A percentile compares a stretch with the other conserved stretches of the same genome.
phyloP scores from a whole-genome alignment of 2,888 invertebrate species.

The Muscina levida region DNA sequence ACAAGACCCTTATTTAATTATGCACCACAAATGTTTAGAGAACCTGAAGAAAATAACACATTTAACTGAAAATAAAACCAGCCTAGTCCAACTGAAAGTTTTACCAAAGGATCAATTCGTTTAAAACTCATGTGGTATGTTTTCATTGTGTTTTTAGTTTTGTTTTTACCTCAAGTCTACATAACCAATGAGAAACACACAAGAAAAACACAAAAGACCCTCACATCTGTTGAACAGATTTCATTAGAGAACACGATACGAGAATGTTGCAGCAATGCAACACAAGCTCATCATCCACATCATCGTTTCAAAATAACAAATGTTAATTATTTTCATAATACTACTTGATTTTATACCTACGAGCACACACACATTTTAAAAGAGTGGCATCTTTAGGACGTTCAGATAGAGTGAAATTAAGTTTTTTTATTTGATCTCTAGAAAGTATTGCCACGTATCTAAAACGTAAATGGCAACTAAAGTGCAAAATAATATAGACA shows the following conservation, averaged over 20 bases:
- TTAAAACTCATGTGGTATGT: not conserved
- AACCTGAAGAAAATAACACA: not conserved
- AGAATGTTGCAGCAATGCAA: constrained; percentile 49
- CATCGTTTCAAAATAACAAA: constrained; percentile 64
- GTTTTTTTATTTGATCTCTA: too few relatives aligned
- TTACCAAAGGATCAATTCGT: not conserved
- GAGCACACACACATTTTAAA: constrained; percentile 4
- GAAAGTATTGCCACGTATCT: too few relatives aligned
- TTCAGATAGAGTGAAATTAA: too few relatives aligned
- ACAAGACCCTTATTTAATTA: not conserved
- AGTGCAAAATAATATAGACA: too few relatives aligned
- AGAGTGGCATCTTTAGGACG: too few relatives aligned
- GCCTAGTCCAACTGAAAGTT: not conserved
- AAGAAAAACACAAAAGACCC: too few relatives aligned
- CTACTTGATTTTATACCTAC: constrained; percentile 16
- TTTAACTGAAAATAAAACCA: not conserved
- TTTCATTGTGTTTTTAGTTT: not conserved
- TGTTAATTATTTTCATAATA: constrained; percentile 68
- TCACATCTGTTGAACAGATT: constrained; percentile 70
- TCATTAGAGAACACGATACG: constrained; percentile 55
- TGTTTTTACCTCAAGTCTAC: not conserved
- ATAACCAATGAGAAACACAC: too few relatives aligned
- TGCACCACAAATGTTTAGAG: constrained; percentile 10
- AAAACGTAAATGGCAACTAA: too few relatives aligned
- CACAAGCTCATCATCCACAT: constrained; percentile 41